A percentile compares a stretch with the other conserved stretches of the same genome.
phyloP scores from a whole-genome alignment of 2,797 vertebrate genomes.

The Periparus ater region DNA sequence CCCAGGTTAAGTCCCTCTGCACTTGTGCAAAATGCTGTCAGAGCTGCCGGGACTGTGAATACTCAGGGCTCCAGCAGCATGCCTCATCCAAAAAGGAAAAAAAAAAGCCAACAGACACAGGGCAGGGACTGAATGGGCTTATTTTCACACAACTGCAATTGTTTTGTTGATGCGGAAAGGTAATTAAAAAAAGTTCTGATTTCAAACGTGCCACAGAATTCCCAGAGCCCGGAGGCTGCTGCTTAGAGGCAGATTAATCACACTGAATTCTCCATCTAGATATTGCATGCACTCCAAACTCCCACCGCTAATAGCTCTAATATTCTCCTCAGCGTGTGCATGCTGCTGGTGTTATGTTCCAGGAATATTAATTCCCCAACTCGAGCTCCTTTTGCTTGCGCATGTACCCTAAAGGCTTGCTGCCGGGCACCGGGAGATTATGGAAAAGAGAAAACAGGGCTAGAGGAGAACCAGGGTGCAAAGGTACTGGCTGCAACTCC shows the following conservation, averaged over 20 bases:
- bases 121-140: constrained; percentile 55
- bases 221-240: constrained; percentile 80
- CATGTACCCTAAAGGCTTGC: constrained; percentile 76
- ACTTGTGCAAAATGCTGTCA: constrained; percentile 42
- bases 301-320: constrained; percentile 83
- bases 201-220: constrained; percentile 80
- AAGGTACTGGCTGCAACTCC: constrained; percentile 52
- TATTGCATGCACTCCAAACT: constrained; percentile 80
- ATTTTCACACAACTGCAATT: constrained; percentile 63
- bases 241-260: constrained; percentile 86
- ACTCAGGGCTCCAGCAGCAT: background rate
- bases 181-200: constrained; percentile 77
- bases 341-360: constrained; percentile 81
- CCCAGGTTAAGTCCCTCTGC: constrained; percentile 25
- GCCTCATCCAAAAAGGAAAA: background rate
- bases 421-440: constrained; percentile 62
- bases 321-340: constrained; percentile 84
- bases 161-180: constrained; percentile 72
- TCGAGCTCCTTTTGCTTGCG: constrained; percentile 68
- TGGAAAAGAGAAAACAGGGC: constrained; percentile 48
- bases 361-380: constrained; percentile 83
- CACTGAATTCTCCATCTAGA: constrained; percentile 83
- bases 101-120: background rate
- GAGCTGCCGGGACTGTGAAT: background rate
- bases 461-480: constrained; percentile 26